Evolutionary conservation across 2,113 vertebrate genomes (phyloP).

Genomic region (Anhinga rufa): DNA sequence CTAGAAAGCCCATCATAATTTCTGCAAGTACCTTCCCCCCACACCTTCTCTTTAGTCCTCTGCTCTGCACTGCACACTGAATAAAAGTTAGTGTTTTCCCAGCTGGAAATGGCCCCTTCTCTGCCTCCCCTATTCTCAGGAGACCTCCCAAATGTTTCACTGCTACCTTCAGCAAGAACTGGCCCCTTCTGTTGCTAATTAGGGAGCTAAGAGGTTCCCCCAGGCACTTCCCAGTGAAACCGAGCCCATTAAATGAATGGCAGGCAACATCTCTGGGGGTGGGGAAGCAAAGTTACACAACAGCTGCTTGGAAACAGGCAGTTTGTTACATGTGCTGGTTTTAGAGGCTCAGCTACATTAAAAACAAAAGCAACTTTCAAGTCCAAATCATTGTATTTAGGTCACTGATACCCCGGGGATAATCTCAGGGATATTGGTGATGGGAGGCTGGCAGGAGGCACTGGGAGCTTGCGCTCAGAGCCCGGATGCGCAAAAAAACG

Average conservation of each 20-base stretch:
- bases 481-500: rapidly evolving
- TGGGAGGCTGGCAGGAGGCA: not conserved
- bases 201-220: not conserved
- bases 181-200: conserved; percentile 44
- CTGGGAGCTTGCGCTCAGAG: not conserved
- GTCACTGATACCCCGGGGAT: not conserved
- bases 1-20: not conserved
- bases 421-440: not conserved
- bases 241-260: not conserved
- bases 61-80: not conserved
- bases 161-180: conserved; percentile 3
- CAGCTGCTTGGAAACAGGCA: conserved; percentile 33
- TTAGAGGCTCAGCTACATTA: conserved; percentile 2
- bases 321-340: not conserved
- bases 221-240: conserved; percentile 54
- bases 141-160: conserved; percentile 20
- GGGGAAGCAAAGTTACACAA: not conserved
- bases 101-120: not conserved
- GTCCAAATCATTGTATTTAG: not conserved
- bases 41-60: not conserved
- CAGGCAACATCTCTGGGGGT: not conserved
- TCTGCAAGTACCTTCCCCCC: not conserved
- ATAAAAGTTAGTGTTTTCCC: conserved; percentile 10
- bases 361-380: conserved; percentile 53
- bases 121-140: not conserved